These are phyloP conservation scores for Drosophila buzzatii DNA, from an alignment of 2,888 invertebrate genomes.

Conservation along the genomic window DNA sequence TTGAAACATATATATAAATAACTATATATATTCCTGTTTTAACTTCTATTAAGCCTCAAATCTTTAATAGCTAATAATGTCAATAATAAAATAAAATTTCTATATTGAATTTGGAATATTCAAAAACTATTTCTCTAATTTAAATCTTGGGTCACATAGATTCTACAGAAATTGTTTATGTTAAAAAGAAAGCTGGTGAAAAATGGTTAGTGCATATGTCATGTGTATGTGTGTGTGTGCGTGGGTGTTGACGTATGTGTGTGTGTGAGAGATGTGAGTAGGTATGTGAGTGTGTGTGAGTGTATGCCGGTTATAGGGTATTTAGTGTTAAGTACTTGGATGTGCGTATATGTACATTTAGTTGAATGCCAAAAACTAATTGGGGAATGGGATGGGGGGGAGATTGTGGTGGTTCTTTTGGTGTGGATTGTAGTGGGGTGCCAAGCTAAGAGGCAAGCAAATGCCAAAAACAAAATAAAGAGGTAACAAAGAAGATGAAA, in stretches of 20 bases:
- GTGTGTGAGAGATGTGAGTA: neutral
- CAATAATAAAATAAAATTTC: neutral
- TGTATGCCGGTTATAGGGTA: neutral
- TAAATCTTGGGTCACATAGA: neutral
- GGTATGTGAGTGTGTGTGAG: too few species aligned
- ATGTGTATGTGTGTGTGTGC: neutral
- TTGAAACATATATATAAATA: too few species aligned
- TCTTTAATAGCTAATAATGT: neutral
- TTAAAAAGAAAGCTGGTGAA: slow-evolving; percentile 3
- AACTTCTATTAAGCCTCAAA: neutral
- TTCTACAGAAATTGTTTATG: neutral
- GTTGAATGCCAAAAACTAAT: slow-evolving; percentile 35
- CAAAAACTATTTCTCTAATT: neutral
- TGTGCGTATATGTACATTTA: slow-evolving; percentile 7
- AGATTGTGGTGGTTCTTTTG: slow-evolving; percentile 3
- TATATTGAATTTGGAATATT: neutral
- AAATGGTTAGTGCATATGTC: slow-evolving; percentile 26
- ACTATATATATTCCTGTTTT: too few species aligned
- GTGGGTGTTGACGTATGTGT: neutral
- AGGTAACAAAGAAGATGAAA: neutral
- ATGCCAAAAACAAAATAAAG: slow-evolving; percentile 16
- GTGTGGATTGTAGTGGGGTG: slow-evolving; percentile 28
- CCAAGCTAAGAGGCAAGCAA: slow-evolving; percentile 56
- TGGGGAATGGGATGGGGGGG: neutral
- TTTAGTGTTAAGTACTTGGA: slow-evolving; percentile 8